A percentile compares a stretch with the other conserved stretches of the same genome.
Conservation (phyloP, 2,113 vertebrate species). For the Microcebus griseorufus region DNA sequence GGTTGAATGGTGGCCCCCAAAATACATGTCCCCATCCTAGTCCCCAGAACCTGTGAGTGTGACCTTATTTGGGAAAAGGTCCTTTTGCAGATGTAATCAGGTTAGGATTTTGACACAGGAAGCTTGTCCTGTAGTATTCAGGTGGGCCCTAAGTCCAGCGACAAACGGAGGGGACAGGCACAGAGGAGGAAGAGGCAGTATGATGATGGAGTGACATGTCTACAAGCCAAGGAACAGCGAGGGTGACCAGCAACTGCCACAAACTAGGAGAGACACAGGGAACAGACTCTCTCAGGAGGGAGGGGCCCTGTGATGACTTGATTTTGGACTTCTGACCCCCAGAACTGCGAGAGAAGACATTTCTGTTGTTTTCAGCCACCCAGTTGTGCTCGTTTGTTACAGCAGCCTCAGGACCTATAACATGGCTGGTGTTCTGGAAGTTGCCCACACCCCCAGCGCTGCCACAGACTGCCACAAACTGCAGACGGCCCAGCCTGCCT, state of each 20-base stretch:
- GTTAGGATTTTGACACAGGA: constrained; percentile 18
- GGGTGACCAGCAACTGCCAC: not conserved
- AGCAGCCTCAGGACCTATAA: not conserved
- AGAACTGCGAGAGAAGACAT: not conserved
- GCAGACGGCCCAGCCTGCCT: not conserved
- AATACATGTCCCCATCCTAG: not conserved
- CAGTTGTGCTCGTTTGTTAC: not conserved
- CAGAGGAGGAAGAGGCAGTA: not conserved
- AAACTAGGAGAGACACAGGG: no score
- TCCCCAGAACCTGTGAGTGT: not conserved
- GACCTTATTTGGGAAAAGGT: not conserved
- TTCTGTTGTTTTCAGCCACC: not conserved
- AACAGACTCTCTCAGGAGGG: not conserved
- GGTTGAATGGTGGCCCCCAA: not conserved
- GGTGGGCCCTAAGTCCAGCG: not conserved
- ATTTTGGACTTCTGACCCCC: not conserved
- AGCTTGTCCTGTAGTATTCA: constrained; percentile 30
- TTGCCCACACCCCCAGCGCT: not conserved
- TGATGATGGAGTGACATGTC: not conserved
- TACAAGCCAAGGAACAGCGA: fast-evolving
- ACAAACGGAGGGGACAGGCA: not conserved
- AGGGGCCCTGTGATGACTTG: not conserved
- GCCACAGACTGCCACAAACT: not conserved
- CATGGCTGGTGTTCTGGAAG: not conserved
- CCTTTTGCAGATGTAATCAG: constrained; percentile 36